Conservation (phyloP, 1,140 invertebrate genomes). For the Archegozetes longisetosus region DNA sequence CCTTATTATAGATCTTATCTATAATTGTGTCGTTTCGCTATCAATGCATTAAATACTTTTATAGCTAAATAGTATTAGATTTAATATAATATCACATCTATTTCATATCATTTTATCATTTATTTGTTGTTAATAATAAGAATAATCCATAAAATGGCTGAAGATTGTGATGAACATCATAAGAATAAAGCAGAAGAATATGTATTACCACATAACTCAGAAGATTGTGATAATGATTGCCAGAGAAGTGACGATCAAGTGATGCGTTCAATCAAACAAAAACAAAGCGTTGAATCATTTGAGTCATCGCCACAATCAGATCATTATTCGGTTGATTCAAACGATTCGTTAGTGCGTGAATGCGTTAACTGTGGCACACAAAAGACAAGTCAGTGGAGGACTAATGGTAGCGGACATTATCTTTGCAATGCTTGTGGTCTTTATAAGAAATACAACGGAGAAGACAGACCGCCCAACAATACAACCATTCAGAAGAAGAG, state of each 20-base stretch:
- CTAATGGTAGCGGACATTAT: conserved; percentile 90
- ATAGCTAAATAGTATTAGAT: too few species aligned
- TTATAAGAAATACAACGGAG: conserved; percentile 96
- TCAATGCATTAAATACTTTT: too few species aligned
- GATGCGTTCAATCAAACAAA: not conserved
- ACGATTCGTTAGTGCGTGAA: conserved; percentile 21
- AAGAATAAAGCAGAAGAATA: not conserved
- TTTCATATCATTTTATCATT: too few species aligned
- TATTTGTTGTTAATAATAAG: too few species aligned
- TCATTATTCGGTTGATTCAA: not conserved
- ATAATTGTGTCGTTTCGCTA: too few species aligned
- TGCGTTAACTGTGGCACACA: conserved; percentile 32
- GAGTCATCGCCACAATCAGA: not conserved
- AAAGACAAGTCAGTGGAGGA: conserved; percentile 28
- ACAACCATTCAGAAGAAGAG: conserved; percentile 2
- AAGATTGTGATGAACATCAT: too few species aligned
- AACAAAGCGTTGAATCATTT: not conserved
- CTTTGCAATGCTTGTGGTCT: conserved; percentile 96
- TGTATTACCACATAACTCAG: not conserved
- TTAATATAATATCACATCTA: too few species aligned
- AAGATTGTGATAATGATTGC: not conserved
- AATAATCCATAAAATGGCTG: too few species aligned
- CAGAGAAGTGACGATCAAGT: not conserved
- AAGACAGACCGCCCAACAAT: conserved; percentile 21
- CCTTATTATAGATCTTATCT: too few species aligned